Percentiles rank a stretch among this genome's conserved stretches.
These are phyloP conservation scores for Clostera curtula DNA, from an alignment of 2,888 invertebrate species.

Conservation along the genomic window DNA sequence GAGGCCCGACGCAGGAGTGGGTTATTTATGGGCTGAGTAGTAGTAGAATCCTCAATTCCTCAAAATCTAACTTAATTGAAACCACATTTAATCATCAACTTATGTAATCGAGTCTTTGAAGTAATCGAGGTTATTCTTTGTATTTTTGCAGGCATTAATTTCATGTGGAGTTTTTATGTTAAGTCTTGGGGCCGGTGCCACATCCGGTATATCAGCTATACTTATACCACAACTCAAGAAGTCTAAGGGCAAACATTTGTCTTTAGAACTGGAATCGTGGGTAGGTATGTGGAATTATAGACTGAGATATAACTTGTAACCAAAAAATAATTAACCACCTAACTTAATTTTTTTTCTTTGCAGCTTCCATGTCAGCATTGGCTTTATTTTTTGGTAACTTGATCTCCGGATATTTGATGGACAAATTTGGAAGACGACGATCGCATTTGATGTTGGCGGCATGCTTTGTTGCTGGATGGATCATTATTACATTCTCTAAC, in stretches of 20 bases:
- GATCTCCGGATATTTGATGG: slow-evolving; percentile 75
- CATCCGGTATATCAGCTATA: slow-evolving; percentile 78
- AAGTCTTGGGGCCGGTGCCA: slow-evolving; percentile 74
- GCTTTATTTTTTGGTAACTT: slow-evolving; percentile 77
- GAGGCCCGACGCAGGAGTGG: no score
- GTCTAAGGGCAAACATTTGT: slow-evolving; percentile 48
- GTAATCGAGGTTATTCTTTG: background rate
- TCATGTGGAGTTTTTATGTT: slow-evolving; percentile 72
- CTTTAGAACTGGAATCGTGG: slow-evolving; percentile 74
- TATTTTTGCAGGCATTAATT: slow-evolving; percentile 61
- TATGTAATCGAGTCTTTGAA: no score
- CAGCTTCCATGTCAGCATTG: slow-evolving; percentile 77
- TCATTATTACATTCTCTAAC: slow-evolving; percentile 68
- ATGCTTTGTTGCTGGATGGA: slow-evolving; percentile 75
- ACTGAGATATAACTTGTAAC: slow-evolving; percentile 1
- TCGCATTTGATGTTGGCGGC: slow-evolving; percentile 69
- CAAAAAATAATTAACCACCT: slow-evolving; percentile 1
- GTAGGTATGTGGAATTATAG: slow-evolving; percentile 64
- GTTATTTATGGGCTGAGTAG: no score
- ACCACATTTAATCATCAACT: no score
- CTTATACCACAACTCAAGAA: slow-evolving; percentile 75
- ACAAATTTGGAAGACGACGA: slow-evolving; percentile 73
- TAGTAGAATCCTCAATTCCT: no score
- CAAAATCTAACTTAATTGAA: no score
- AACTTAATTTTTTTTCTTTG: slow-evolving; percentile 26